phyloP scores from a whole-genome alignment of 1,140 invertebrate genomes.

The Wiebesia pumilae region DNA sequence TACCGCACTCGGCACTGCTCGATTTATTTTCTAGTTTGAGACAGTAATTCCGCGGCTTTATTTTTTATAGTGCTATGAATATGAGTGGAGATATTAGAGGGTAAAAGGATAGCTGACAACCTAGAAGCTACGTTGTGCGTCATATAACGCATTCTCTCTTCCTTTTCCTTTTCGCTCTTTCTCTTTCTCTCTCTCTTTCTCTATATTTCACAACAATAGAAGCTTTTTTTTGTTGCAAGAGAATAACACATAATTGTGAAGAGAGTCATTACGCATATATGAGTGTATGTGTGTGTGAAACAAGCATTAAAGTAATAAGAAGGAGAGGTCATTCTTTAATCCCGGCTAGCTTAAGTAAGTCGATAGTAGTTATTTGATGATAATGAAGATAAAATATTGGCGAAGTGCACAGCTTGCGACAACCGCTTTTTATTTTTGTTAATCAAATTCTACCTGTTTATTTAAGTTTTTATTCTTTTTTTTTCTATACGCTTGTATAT shows the following conservation, averaged over 20 bases:
- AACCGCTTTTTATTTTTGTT: constrained; percentile 26
- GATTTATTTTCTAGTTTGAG: neutral
- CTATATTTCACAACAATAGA: neutral
- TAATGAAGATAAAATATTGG: constrained; percentile 18
- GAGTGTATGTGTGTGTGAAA: neutral
- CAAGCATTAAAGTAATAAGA: neutral
- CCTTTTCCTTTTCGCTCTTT: neutral
- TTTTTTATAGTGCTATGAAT: neutral
- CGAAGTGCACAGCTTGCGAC: neutral
- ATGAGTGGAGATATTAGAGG: constrained; percentile 11
- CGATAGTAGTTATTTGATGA: constrained; percentile 26
- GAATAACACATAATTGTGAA: neutral
- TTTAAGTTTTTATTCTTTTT: neutral
- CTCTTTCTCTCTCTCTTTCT: neutral
- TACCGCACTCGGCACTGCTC: neutral
- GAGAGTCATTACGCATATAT: neutral
- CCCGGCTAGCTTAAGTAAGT: neutral
- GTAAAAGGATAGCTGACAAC: constrained; percentile 45
- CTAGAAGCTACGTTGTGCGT: constrained; percentile 34
- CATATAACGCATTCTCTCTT: neutral
- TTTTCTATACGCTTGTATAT: neutral
- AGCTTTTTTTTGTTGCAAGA: neutral
- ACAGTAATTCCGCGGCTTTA: neutral
- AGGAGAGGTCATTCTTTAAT: constrained; percentile 19
- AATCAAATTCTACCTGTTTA: neutral